Percentiles rank a stretch among this genome's conserved stretches.
These are phyloP conservation scores for Bradysia coprophila DNA, from an alignment of 1,140 invertebrate genomes.

Conservation along the genomic window DNA sequence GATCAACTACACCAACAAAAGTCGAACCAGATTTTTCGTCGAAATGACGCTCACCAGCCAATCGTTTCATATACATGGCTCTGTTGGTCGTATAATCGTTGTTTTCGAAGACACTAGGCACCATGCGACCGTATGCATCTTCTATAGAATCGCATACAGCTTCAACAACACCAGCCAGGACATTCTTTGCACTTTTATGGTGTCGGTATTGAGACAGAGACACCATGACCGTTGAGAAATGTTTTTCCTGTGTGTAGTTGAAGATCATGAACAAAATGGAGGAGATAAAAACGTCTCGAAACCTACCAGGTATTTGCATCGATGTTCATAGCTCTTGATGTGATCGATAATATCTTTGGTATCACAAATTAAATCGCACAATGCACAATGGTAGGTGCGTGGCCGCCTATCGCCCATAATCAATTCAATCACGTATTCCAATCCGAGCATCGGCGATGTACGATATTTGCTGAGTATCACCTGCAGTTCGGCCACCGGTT, in stretches of 20 bases:
- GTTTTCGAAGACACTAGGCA: slow-evolving; percentile 3
- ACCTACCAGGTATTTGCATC: slow-evolving; percentile 33
- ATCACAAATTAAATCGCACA: slow-evolving; percentile 57
- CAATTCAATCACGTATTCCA: slow-evolving; percentile 54
- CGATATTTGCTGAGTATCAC: slow-evolving; percentile 28
- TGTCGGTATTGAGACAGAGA: slow-evolving; percentile 6
- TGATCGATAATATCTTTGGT: slow-evolving; percentile 54
- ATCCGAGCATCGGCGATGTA: slow-evolving; percentile 31
- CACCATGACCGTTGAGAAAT: slow-evolving; percentile 14
- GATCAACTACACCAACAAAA: slow-evolving; percentile 10
- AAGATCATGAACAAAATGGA: not conserved
- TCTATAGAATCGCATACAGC: slow-evolving; percentile 11
- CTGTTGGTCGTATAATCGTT: slow-evolving; percentile 13
- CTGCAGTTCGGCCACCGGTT: slow-evolving; percentile 31
- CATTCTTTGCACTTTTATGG: slow-evolving; percentile 5
- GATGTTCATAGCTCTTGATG: slow-evolving; percentile 50
- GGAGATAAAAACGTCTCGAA: not conserved
- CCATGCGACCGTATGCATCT: slow-evolving; percentile 10
- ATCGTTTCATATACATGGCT: slow-evolving; percentile 20
- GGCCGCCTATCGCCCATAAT: slow-evolving; percentile 37
- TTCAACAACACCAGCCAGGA: slow-evolving; percentile 5
- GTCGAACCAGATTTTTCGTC: slow-evolving; percentile 19
- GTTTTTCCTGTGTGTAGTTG: slow-evolving; percentile 7
- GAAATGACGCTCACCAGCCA: slow-evolving; percentile 24
- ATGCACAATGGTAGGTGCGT: slow-evolving; percentile 48